Evolutionary conservation across 2,888 invertebrate genomes (phyloP).

Genomic region (Muschampia plurimacula): DNA sequence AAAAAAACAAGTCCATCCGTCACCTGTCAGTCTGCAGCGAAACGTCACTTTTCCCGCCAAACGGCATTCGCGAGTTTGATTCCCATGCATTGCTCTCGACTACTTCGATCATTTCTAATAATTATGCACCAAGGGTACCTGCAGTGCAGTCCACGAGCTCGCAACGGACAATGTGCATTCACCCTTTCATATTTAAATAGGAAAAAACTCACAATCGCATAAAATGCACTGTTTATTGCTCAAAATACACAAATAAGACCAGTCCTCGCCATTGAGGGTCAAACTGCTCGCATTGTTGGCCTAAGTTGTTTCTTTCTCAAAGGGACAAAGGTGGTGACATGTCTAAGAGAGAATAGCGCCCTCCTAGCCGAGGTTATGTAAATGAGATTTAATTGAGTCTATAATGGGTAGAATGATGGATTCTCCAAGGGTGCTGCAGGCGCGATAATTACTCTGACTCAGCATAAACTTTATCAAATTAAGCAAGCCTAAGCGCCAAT

Average conservation of each 20-base stretch:
- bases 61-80: constrained; percentile 60
- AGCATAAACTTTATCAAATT: constrained; percentile 49
- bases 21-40: constrained; percentile 57
- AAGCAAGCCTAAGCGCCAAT: constrained; percentile 41
- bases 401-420: constrained; percentile 80
- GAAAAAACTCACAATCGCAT: constrained; percentile 75
- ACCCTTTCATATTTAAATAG: constrained; percentile 77
- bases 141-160: constrained; percentile 83
- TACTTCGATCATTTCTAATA: constrained; percentile 76
- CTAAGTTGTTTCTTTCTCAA: constrained; percentile 77
- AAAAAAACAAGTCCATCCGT: constrained; percentile 47
- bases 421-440: constrained; percentile 58
- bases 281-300: constrained; percentile 76
- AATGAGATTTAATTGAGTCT: constrained; percentile 85
- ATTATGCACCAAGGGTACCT: constrained; percentile 81
- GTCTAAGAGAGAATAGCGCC: constrained; percentile 66
- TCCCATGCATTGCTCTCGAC: constrained; percentile 68
- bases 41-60: constrained; percentile 73
- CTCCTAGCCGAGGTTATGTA: constrained; percentile 74
- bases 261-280: constrained; percentile 78
- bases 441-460: constrained; percentile 77
- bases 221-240: constrained; percentile 85
- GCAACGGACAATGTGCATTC: constrained; percentile 84
- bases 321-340: constrained; percentile 84
- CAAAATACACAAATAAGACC: constrained; percentile 83